Conservation (phyloP, 2,113 vertebrate species). For the Rousettus leschenaultii region DNA sequence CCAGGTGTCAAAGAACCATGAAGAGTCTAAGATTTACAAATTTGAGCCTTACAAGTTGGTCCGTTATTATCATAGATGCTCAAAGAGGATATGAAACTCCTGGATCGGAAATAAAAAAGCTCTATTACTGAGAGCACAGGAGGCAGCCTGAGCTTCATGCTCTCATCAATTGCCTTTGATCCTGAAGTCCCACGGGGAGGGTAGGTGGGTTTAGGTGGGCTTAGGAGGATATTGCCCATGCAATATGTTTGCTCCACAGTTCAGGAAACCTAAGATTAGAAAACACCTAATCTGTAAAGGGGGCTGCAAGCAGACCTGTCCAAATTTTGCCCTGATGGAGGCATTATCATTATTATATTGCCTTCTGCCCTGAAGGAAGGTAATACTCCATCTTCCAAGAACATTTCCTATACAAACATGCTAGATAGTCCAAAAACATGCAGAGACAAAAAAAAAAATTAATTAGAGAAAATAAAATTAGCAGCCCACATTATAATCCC, state of each 20-base stretch:
- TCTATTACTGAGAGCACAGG: not conserved
- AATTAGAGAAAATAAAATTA: not conserved
- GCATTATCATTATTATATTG: not conserved
- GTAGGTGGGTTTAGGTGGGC: fast-evolving
- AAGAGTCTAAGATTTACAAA: not conserved
- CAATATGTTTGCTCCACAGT: not conserved
- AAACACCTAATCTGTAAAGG: not conserved
- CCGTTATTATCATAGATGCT: not conserved
- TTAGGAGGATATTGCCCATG: not conserved
- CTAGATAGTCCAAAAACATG: not conserved
- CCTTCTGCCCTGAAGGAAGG: not conserved
- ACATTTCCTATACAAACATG: not conserved
- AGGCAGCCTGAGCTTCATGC: not conserved
- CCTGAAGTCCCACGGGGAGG: not conserved
- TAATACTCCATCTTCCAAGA: not conserved
- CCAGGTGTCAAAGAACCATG: not conserved
- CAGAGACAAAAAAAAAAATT: not conserved
- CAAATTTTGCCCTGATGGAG: not conserved
- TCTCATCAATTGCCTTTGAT: not conserved
- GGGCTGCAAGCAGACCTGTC: not conserved
- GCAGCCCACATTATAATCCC: not conserved
- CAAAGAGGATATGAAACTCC: not conserved
- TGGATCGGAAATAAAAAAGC: not conserved
- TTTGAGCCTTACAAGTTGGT: not conserved
- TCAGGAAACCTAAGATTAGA: not conserved